These are phyloP conservation scores for Strigops habroptila DNA, from an alignment of 2,113 vertebrate genomes.

Conservation along the genomic window DNA sequence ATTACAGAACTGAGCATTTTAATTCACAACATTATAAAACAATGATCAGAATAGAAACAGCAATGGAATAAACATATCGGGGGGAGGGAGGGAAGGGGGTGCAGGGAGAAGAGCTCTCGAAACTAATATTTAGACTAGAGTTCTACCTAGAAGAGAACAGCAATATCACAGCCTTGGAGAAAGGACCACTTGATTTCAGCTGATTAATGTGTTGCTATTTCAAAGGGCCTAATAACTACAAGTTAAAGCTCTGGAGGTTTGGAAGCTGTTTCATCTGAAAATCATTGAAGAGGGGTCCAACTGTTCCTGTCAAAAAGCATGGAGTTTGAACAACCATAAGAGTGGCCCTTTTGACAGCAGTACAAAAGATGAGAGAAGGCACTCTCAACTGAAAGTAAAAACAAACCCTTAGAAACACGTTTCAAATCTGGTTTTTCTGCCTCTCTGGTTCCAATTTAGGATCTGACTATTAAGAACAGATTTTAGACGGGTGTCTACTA, in stretches of 20 bases:
- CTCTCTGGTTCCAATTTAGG: constrained; percentile 50
- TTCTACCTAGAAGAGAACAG: constrained; percentile 19
- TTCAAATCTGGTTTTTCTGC: constrained; percentile 49
- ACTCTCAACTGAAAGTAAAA: constrained; percentile 57
- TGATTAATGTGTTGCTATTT: constrained; percentile 62
- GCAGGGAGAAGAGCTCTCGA: background rate
- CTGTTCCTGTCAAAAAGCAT: constrained; percentile 61
- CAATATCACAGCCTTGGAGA: constrained; percentile 18
- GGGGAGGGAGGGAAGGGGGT: background rate
- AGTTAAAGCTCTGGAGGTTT: constrained; percentile 50
- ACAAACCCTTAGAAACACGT: constrained; percentile 56
- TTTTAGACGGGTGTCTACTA: constrained; percentile 53
- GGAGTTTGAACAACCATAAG: constrained; percentile 57
- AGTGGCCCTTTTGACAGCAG: constrained; percentile 57
- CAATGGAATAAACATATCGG: background rate
- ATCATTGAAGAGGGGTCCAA: constrained; percentile 54
- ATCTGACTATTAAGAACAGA: constrained; percentile 60
- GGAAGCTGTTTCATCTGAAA: constrained; percentile 51
- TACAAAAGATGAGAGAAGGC: constrained; percentile 60
- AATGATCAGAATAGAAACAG: constrained; percentile 14
- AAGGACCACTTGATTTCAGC: constrained; percentile 43
- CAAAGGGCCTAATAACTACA: constrained; percentile 52
- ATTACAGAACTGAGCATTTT: background rate
- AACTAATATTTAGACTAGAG: constrained; percentile 16
- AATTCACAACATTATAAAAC: constrained; percentile 17